Base-by-base conservation (phyloP, 2,797 vertebrate genomes). In the Glyptemys insculpta region DNA sequence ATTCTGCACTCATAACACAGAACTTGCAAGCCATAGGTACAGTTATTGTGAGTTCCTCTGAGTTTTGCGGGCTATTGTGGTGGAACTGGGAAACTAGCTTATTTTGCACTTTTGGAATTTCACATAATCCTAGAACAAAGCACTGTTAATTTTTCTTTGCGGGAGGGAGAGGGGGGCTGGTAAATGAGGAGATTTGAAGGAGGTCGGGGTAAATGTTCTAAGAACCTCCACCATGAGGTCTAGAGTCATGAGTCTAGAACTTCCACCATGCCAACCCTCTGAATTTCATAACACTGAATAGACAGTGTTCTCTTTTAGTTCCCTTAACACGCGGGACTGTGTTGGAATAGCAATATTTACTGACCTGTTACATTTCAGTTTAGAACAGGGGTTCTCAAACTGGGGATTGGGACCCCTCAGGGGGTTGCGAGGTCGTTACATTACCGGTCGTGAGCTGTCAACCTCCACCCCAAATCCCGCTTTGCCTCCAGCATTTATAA, bases 31-130 rank as follows among this genome's bases (percentile, higher is more conserved):
- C 92, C 31, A 16, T 31, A 74, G 88, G 89, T n/a, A 53, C 87
- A 72, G 53, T 91, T 93, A 85, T 94, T 93, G 62, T 89, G 85
- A 87, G 95, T 88, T 97, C 95, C 95, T 88, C 87, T 86, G 94
- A 96, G 93, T 88, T 86, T 83, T 53, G 10, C 4, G 87, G 93
- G 83, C 88, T 91, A 14, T 95, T 96, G 89, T 89, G 79, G 81
- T 91, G 93, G 86, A 91, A 89, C 53, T 0, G 0, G 81, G 89
- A 94, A 81, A 96, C 91, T 79, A 93, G 94, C 92, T 97, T 97
- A 94, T 94, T 92, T 96, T 97, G 96, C 96, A 96, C 88, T 97
- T 97, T 62, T 95, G 94, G 92, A 97, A 97, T 97, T 97, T 96
- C 94, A 97, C 96, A 95, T 95, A 97, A 95, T 95, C 91, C 91